Evolutionary conservation across 2,113 vertebrate genomes (phyloP).

Genomic region (Oryzias javanicus): DNA sequence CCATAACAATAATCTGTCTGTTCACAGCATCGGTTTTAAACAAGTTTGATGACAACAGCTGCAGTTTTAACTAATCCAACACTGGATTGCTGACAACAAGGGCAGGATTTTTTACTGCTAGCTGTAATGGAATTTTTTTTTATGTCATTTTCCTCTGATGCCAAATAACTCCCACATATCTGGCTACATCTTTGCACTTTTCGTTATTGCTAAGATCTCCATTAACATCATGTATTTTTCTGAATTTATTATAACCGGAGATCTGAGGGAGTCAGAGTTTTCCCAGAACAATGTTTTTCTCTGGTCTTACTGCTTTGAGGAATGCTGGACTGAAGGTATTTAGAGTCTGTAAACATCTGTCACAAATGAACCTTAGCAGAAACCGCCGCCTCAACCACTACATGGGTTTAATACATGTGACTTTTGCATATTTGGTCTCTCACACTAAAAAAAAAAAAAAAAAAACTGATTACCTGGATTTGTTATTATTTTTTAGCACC

Average conservation of each 20-base stretch:
- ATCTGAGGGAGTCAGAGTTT: too few relatives aligned
- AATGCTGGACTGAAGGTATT: conserved; percentile 40
- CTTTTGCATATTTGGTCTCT: not conserved
- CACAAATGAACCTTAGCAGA: conserved; percentile 22
- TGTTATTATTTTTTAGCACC: not conserved
- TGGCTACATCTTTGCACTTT: conserved; percentile 2
- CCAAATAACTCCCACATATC: conserved; percentile 32
- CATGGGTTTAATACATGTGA: not conserved
- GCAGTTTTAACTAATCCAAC: conserved; percentile 52
- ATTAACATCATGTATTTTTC: conserved; percentile 4
- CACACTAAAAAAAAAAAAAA: not conserved
- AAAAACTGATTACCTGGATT: conserved; percentile 1
- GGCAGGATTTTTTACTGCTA: conserved; percentile 51
- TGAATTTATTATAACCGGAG: too few relatives aligned
- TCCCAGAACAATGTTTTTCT: conserved; percentile 1
- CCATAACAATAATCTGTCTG: conserved; percentile 8
- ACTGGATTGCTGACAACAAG: conserved; percentile 50
- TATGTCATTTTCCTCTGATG: conserved; percentile 14
- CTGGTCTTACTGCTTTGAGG: conserved; percentile 27
- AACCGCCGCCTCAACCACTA: not conserved
- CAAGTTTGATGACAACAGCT: conserved; percentile 46
- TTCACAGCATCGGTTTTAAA: conserved; percentile 16
- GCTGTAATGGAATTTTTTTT: conserved; percentile 57
- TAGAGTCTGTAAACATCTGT: conserved; percentile 42
- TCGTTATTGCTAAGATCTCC: conserved; percentile 20